Percentiles rank a stretch among this genome's conserved stretches.
These are phyloP conservation scores for Charina bottae DNA, from an alignment of 2,113 vertebrate genomes.

Conservation along the genomic window DNA sequence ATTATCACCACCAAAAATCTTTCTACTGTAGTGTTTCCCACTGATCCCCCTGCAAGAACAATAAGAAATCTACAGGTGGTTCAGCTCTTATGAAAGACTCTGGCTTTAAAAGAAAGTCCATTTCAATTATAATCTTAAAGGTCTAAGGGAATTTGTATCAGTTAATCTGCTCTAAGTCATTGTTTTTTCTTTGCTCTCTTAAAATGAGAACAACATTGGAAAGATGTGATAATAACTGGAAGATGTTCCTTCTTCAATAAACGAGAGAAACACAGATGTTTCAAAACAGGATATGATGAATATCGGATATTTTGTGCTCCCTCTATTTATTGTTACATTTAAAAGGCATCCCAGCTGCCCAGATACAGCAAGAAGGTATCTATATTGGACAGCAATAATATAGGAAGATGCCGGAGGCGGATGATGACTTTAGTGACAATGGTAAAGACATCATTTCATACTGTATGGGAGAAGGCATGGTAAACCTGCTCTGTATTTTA, in stretches of 20 bases:
- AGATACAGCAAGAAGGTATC: not conserved
- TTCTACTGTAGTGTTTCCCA: not conserved
- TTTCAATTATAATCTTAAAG: slow-evolving; percentile 9
- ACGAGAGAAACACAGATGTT: not conserved
- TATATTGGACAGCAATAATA: not conserved
- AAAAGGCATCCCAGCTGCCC: not conserved
- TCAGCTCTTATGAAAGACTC: not conserved
- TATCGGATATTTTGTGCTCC: not conserved
- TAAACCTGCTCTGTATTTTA: not conserved
- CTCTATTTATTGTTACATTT: not conserved
- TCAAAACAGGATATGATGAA: not conserved
- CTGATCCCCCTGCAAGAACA: not conserved
- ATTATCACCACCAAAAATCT: slow-evolving; percentile 35
- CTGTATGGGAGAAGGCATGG: not conserved
- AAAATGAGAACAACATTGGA: slow-evolving; percentile 1
- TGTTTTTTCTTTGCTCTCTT: not conserved
- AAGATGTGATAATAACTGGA: not conserved
- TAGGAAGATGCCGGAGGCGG: not conserved
- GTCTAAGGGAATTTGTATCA: not conserved
- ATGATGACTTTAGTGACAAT: not conserved
- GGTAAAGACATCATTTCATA: too few species aligned
- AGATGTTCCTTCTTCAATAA: not conserved
- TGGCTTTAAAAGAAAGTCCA: not conserved
- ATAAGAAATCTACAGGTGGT: not conserved
- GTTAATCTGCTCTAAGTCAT: not conserved